Conservation (phyloP, 2,797 vertebrate species). For the Thalassophryne amazonica region DNA sequence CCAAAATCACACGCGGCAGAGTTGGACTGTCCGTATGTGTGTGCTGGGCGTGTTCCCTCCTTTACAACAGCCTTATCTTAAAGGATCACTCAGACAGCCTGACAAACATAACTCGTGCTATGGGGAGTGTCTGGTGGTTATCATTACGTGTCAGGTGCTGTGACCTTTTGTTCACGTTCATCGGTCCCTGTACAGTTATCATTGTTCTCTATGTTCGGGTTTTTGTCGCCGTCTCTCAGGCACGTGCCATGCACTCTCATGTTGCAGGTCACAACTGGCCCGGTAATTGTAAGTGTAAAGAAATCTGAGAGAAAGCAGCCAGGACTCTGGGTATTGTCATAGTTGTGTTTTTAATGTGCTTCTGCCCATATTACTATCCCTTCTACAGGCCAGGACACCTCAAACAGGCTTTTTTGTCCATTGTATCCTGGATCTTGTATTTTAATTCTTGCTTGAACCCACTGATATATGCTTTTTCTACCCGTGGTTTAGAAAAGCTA, state of each 20-base stretch:
- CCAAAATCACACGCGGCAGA: conserved; percentile 34
- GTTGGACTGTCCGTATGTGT: conserved; percentile 36
- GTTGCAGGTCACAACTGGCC: background rate
- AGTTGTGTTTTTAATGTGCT: conserved; percentile 52
- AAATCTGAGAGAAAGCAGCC: conserved; percentile 65
- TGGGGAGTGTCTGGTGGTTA: conserved; percentile 51
- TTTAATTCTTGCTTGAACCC: conserved; percentile 67
- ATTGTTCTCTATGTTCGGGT: conserved; percentile 53
- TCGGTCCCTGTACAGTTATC: conserved; percentile 49
- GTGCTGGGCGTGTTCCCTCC: conserved; percentile 50
- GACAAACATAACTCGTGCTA: conserved; percentile 35
- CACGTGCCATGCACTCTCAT: conserved; percentile 22
- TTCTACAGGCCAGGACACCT: conserved; percentile 33
- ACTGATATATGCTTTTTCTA: conserved; percentile 67
- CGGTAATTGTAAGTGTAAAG: background rate
- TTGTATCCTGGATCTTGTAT: conserved; percentile 52
- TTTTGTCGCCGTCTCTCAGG: conserved; percentile 53
- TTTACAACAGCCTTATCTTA: conserved; percentile 45
- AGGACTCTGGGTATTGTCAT: conserved; percentile 61
- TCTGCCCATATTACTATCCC: conserved; percentile 58
- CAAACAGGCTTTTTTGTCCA: conserved; percentile 20
- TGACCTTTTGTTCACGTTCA: conserved; percentile 50
- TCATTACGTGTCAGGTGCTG: conserved; percentile 17
- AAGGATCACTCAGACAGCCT: conserved; percentile 34
- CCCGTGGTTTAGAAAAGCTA: conserved; percentile 61